Conservation (phyloP, 23 tunicate species). For the Trididemnum miniatum region DNA sequence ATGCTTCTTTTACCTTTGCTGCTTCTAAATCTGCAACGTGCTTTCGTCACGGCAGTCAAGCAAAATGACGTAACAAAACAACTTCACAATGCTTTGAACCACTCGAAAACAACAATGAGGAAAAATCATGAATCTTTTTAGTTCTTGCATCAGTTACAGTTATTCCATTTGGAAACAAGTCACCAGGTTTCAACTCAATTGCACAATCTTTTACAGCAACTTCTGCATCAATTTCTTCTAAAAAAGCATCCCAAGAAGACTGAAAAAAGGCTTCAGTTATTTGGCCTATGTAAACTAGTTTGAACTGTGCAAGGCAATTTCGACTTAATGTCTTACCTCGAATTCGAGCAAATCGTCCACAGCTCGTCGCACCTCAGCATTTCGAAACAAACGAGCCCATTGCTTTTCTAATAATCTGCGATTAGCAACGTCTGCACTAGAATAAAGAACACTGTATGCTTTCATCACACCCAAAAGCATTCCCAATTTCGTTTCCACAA, state of each 20-base stretch:
- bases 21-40: slow-evolving; percentile 55
- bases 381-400: slow-evolving; percentile 21
- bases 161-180: slow-evolving; percentile 16
- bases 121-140: neutral
- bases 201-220: slow-evolving; percentile 12
- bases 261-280: too few species aligned
- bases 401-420: slow-evolving; percentile 39
- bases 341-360: slow-evolving; percentile 34
- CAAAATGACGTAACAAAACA: slow-evolving; percentile 71
- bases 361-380: slow-evolving; percentile 29
- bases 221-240: slow-evolving; percentile 26
- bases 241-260: slow-evolving; percentile 51
- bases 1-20: slow-evolving; percentile 3
- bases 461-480: slow-evolving; percentile 31
- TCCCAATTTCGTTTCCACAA: slow-evolving; percentile 39
- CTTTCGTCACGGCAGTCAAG: slow-evolving; percentile 95
- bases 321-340: too few species aligned
- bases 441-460: slow-evolving; percentile 27
- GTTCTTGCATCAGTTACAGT: slow-evolving; percentile 40
- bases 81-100: slow-evolving; percentile 34
- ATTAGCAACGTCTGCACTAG: neutral
- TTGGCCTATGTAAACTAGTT: too few species aligned
- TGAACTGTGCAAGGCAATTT: too few species aligned
- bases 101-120: slow-evolving; percentile 7
- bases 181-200: slow-evolving; percentile 4